These are phyloP conservation scores for Eulemur macaco DNA, from an alignment of 2,113 vertebrate species.

Conservation along the genomic window DNA sequence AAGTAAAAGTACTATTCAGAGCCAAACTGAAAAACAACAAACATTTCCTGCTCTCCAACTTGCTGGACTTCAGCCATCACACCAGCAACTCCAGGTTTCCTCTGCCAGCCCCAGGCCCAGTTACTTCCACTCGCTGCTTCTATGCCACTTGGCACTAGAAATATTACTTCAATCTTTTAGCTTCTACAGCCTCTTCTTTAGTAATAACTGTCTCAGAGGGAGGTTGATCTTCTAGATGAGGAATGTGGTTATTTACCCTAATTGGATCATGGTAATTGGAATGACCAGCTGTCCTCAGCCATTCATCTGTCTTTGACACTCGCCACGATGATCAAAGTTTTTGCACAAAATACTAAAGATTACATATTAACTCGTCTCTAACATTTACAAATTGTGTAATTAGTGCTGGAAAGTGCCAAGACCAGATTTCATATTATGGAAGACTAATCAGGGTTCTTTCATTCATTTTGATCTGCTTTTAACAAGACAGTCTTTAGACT, in stretches of 20 bases:
- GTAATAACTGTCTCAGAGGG: slow-evolving; percentile 22
- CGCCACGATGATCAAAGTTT: slow-evolving; percentile 49
- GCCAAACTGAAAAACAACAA: background rate
- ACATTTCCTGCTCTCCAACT: background rate
- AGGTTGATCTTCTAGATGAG: slow-evolving; percentile 23
- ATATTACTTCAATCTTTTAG: background rate
- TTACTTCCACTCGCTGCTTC: background rate
- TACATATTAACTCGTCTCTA: slow-evolving; percentile 43
- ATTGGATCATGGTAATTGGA: slow-evolving; percentile 37
- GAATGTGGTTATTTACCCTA: slow-evolving; percentile 52
- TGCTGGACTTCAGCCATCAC: background rate
- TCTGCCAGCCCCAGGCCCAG: background rate
- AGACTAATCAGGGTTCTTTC: background rate
- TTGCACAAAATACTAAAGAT: slow-evolving; percentile 49
- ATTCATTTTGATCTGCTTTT: slow-evolving; percentile 36
- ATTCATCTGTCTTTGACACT: slow-evolving; percentile 55
- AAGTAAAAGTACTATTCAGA: background rate
- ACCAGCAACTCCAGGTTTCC: background rate
- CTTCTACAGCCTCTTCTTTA: background rate
- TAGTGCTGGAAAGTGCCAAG: slow-evolving; percentile 40
- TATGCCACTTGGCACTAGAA: background rate
- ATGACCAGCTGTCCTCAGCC: slow-evolving; percentile 54
- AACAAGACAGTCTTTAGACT: background rate
- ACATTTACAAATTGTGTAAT: slow-evolving; percentile 48
- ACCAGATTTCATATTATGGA: slow-evolving; percentile 19